Base-by-base conservation (phyloP, 2,888 invertebrate genomes). In the Chironomus tentans region DNA sequence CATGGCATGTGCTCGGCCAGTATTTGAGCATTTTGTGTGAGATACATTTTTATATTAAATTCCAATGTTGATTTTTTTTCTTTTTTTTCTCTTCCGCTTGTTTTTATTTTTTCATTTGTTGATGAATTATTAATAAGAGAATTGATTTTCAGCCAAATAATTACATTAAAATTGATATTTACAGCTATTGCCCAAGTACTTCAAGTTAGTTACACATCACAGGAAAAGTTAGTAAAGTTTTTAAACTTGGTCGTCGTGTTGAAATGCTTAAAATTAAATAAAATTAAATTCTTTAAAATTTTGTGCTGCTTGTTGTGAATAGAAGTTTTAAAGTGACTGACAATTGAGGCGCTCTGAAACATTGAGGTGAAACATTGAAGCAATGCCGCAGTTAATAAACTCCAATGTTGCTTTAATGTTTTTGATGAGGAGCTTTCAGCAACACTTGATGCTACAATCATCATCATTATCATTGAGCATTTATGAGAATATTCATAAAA, bases 21-120 rank as follows among this genome's bases (percentile, higher is more conserved):
- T 15, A 68, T 68, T 28, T 68, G 68, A n/a, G 38, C 68, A 18
- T 46, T 68, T 46, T 68, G 68, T 38, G 68, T 68, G 15, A 68
- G 21, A 68, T 68, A 68, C 68, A 68, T 68, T 24, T 62, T 38
- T 38, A 38, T 38, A 38, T 38, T 38, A 38, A 38, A 38, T 38
- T 38, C 38, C 38, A 38, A 38, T n/a, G 21, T 13, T 13, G 18
- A 21, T 65, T 65, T 65, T 65, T 65, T 65, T 18, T 4, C 3
- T 62, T 15, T 6, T 15, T 15, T 3, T 56, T n/a, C 12, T 56
- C 38, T 38, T 38, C 38, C 38, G 38, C 38, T 38, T 38, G 38
- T 38, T 38, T 38, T 38, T 38, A 38, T 38, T 38, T 38, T 38
- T 38, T 56, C 56, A 18, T 56, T 15, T n/a, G 50, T 15, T 56